These are phyloP conservation scores for Sialia sialis DNA, from an alignment of 2,113 vertebrate genomes.

Conservation along the genomic window DNA sequence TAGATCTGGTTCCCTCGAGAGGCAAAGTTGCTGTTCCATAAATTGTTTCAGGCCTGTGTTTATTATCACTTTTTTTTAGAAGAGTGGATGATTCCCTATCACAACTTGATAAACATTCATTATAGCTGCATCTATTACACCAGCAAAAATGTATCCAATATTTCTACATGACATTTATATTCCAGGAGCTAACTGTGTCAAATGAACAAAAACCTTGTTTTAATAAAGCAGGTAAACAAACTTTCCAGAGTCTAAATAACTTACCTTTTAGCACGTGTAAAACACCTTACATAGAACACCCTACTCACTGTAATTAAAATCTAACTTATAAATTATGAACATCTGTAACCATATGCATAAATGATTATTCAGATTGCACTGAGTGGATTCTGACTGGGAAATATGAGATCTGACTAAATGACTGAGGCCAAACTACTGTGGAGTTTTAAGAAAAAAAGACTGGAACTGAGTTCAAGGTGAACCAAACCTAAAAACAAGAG, in stretches of 20 bases:
- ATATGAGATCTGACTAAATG: not conserved
- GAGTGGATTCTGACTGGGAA: not conserved
- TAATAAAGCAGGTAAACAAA: not conserved
- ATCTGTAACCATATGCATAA: not conserved
- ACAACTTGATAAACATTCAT: constrained; percentile 34
- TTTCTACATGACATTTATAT: constrained; percentile 11
- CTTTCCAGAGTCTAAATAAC: not conserved
- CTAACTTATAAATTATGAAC: not conserved
- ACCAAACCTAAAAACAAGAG: not conserved
- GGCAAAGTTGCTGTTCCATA: not conserved
- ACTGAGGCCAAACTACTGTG: not conserved
- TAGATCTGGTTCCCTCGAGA: not conserved
- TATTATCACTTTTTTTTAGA: constrained; percentile 6
- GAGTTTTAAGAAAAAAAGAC: not conserved
- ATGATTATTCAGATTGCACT: not conserved
- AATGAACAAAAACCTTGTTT: not conserved
- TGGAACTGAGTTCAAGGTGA: not conserved
- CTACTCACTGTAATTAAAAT: not conserved
- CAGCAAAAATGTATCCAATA: not conserved
- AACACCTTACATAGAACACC: not conserved
- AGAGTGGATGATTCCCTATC: not conserved
- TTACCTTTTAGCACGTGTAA: not conserved
- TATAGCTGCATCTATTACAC: not conserved
- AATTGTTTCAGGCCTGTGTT: not conserved
- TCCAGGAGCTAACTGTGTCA: not conserved